These are phyloP conservation scores for Parelbella ahira DNA, from an alignment of 2,888 invertebrate species.

Conservation along the genomic window DNA sequence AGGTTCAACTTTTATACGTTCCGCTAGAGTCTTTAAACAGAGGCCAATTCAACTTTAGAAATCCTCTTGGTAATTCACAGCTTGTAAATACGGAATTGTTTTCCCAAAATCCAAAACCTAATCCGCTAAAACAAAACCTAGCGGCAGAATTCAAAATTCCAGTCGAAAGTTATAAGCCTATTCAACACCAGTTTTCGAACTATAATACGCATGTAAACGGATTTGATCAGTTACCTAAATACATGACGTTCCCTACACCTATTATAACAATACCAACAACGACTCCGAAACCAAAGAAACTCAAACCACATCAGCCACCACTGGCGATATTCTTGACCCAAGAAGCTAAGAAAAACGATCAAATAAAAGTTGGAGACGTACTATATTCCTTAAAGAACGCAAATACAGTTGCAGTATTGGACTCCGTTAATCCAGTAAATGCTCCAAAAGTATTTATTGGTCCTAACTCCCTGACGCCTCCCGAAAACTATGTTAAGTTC, in stretches of 20 bases:
- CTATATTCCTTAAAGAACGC: constrained; percentile 84
- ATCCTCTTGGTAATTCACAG: constrained; percentile 47
- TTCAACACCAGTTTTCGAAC: constrained; percentile 53
- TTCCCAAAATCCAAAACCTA: constrained; percentile 48
- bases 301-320: constrained; percentile 91
- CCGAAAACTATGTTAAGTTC: constrained; percentile 88
- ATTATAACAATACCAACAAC: constrained; percentile 65
- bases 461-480: constrained; percentile 86
- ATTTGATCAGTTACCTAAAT: constrained; percentile 58
- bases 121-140: constrained; percentile 42
- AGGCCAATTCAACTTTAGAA: constrained; percentile 66
- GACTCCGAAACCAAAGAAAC: constrained; percentile 75
- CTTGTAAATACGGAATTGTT: constrained; percentile 54
- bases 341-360: constrained; percentile 62
- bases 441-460: constrained; percentile 91
- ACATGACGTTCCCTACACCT: constrained; percentile 57
- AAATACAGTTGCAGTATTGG: constrained; percentile 88
- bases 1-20: constrained; percentile 90
- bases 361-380: constrained; percentile 85
- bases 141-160: constrained; percentile 50
- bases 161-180: constrained; percentile 43
- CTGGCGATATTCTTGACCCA: constrained; percentile 89
- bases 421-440: constrained; percentile 83
- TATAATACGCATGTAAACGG: constrained; percentile 51
- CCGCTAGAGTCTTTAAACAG: constrained; percentile 87